These are phyloP conservation scores for Climacteris rufus DNA, from an alignment of 2,113 vertebrate species.

Conservation along the genomic window DNA sequence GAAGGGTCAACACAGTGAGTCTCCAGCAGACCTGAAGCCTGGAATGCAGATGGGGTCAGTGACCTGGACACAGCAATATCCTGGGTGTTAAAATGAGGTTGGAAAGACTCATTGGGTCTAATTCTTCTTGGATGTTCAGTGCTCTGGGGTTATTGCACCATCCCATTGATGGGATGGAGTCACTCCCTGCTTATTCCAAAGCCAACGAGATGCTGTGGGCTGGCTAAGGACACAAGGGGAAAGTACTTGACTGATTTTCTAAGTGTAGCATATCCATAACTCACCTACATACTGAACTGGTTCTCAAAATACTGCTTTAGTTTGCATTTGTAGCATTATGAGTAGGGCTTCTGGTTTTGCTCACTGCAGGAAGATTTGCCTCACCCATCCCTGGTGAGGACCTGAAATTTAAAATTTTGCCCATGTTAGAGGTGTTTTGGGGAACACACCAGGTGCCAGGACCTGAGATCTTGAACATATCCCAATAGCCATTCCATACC, in stretches of 20 bases:
- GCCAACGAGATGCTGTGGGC: background rate
- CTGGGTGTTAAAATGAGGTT: background rate
- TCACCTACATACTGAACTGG: background rate
- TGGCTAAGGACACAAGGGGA: background rate
- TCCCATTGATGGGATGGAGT: background rate
- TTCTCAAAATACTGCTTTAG: background rate
- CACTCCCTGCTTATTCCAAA: background rate
- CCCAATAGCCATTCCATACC: too few species aligned
- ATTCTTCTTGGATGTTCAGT: background rate
- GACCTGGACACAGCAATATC: background rate
- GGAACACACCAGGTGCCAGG: background rate
- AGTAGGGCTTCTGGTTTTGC: background rate
- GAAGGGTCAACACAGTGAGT: background rate
- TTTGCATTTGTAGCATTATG: background rate
- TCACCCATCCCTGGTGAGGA: background rate
- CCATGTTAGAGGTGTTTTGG: background rate
- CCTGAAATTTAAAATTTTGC: background rate
- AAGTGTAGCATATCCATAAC: background rate
- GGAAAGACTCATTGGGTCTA: background rate
- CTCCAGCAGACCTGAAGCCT: background rate
- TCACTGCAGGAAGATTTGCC: background rate
- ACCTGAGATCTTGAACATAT: background rate
- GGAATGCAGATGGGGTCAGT: background rate
- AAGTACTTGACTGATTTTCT: background rate
- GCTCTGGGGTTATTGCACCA: background rate